A percentile compares a stretch with the other conserved stretches of the same genome.
These are phyloP conservation scores for Capromys pilorides DNA, from an alignment of 2,797 vertebrate genomes.

Conservation along the genomic window DNA sequence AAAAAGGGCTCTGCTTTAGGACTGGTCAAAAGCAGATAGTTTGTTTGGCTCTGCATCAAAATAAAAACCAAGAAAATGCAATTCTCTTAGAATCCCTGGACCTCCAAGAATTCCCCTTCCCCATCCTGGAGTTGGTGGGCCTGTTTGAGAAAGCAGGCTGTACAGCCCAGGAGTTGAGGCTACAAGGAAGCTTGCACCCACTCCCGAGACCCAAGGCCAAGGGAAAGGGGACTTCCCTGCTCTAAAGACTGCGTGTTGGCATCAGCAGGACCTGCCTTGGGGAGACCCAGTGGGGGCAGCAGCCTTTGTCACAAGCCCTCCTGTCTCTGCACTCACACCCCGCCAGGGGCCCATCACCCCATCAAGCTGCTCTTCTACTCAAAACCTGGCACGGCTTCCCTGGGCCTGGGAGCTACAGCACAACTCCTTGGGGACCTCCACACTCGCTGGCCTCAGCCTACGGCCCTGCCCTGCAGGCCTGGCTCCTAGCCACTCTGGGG, in stretches of 20 bases:
- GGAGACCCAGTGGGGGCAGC: not conserved
- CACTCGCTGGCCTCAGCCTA: not conserved
- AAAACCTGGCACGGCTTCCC: not conserved
- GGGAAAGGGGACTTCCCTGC: accelerated
- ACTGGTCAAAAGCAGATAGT: not conserved
- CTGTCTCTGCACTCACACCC: not conserved
- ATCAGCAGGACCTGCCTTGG: not conserved
- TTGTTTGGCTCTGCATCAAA: not conserved
- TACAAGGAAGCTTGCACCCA: not conserved
- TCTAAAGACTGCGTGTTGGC: not conserved
- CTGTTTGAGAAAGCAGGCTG: not conserved
- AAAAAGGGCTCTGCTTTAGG: not conserved
- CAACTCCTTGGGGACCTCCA: not conserved
- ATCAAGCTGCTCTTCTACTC: not conserved
- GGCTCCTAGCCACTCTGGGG: not conserved
- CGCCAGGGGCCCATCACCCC: not conserved
- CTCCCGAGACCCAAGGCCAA: not conserved
- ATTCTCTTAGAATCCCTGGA: conserved; percentile 1
- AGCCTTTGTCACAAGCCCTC: not conserved
- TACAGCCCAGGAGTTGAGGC: not conserved
- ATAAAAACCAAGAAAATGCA: not conserved
- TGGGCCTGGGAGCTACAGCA: not conserved
- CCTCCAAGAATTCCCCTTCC: not conserved
- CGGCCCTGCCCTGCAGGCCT: not conserved
- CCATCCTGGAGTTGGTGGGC: not conserved